These are phyloP conservation scores for Sarcophaga carnaria DNA, from an alignment of 2,888 invertebrate genomes.

Conservation along the genomic window DNA sequence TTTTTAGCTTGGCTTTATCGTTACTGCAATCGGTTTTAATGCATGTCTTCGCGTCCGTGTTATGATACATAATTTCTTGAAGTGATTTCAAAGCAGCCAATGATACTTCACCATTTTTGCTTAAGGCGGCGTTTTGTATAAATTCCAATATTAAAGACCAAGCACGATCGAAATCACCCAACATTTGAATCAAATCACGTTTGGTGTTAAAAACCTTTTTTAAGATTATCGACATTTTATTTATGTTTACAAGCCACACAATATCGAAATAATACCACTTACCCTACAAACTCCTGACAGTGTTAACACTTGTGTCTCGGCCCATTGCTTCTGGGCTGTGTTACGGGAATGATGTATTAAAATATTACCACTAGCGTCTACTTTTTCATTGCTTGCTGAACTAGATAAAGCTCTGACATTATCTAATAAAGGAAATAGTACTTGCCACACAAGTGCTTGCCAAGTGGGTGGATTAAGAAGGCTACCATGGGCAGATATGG, in stretches of 20 bases:
- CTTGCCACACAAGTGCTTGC: conserved; percentile 97
- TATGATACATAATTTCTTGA: conserved; percentile 94
- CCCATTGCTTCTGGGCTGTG: conserved; percentile 99
- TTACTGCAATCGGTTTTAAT: conserved; percentile 77
- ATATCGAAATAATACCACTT: conserved; percentile 3
- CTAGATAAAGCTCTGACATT: conserved; percentile 89
- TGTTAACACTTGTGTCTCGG: conserved; percentile 96
- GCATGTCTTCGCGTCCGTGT: conserved; percentile 78
- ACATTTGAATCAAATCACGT: conserved; percentile 89
- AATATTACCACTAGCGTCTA: conserved; percentile 95
- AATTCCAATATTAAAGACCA: conserved; percentile 97
- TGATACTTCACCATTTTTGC: conserved; percentile 97
- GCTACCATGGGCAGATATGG: conserved; percentile 96
- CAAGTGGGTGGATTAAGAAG: conserved; percentile 94
- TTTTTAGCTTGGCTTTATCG: conserved; percentile 75
- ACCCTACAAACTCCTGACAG: conserved; percentile 95
- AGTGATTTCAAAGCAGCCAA: conserved; percentile 97
- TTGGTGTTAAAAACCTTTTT: conserved; percentile 90
- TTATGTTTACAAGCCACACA: too few species aligned
- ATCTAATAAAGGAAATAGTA: conserved; percentile 96
- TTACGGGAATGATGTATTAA: conserved; percentile 99
- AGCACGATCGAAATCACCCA: conserved; percentile 95
- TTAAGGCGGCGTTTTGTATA: conserved; percentile 95
- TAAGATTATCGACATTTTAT: too few species aligned
- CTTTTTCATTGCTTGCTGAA: conserved; percentile 86